phyloP scores from a whole-genome alignment of 2,797 vertebrate species.

The Falco columbarius region DNA sequence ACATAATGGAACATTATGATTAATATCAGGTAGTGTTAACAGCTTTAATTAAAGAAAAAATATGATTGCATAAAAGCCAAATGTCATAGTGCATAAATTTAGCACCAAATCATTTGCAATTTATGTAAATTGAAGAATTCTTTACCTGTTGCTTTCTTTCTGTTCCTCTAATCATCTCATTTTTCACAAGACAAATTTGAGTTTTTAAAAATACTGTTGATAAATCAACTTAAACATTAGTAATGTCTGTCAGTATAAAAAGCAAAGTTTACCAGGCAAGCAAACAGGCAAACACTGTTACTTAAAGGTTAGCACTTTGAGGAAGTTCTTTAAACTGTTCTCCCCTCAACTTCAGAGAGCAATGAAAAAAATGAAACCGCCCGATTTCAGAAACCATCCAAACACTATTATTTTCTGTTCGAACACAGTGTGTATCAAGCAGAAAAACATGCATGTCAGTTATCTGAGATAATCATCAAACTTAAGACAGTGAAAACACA shows the following conservation, averaged over 20 bases:
- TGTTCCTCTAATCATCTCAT: slow-evolving; percentile 94
- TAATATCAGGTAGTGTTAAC: slow-evolving; percentile 99
- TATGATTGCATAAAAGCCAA: slow-evolving; percentile 89
- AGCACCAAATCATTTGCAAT: slow-evolving; percentile 90
- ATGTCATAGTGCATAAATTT: slow-evolving; percentile 88
- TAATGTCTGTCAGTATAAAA: slow-evolving; percentile 94
- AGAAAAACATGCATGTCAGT: slow-evolving; percentile 75
- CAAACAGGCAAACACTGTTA: slow-evolving; percentile 90
- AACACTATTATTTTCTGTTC: slow-evolving; percentile 74
- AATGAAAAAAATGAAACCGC: slow-evolving; percentile 35
- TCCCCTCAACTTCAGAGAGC: slow-evolving; percentile 75
- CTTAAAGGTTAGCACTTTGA: slow-evolving; percentile 91
- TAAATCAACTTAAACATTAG: slow-evolving; percentile 98
- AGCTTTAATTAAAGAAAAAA: slow-evolving; percentile 92
- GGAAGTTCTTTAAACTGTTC: slow-evolving; percentile 84
- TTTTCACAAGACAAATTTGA: slow-evolving; percentile 93
- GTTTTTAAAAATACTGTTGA: slow-evolving; percentile 92
- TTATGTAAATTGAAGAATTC: slow-evolving; percentile 92
- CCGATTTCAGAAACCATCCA: slow-evolving; percentile 75
- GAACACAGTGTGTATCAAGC: slow-evolving; percentile 75
- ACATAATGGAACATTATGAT: slow-evolving; percentile 99
- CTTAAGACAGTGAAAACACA: slow-evolving; percentile 75
- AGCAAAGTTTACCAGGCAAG: slow-evolving; percentile 93
- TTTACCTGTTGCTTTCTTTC: slow-evolving; percentile 95
- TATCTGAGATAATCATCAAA: slow-evolving; percentile 68